phyloP scores from a whole-genome alignment of 2,797 vertebrate genomes.

The Cuniculus paca region DNA sequence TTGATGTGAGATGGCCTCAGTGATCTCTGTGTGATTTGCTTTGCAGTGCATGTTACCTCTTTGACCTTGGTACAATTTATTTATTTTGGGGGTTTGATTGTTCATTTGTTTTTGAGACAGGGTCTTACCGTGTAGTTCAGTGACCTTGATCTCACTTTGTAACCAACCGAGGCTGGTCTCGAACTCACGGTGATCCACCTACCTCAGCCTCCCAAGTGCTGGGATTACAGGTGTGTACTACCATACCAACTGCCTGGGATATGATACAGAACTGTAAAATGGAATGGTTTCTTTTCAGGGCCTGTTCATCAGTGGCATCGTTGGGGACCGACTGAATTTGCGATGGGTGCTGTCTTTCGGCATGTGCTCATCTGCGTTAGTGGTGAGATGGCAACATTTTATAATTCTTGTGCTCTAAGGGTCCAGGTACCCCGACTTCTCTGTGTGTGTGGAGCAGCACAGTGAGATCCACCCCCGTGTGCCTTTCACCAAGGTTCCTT shows the following conservation, averaged over 20 bases:
- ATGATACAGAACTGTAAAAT: not conserved
- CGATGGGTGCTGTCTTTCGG: conserved; percentile 96
- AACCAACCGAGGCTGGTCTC: not conserved
- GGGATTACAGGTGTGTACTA: not conserved
- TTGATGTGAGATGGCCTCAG: not conserved
- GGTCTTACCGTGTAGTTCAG: not conserved
- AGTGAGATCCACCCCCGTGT: not conserved
- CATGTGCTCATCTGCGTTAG: conserved; percentile 96
- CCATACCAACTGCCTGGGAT: not conserved
- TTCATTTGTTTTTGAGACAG: not conserved
- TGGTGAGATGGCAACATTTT: conserved; percentile 90
- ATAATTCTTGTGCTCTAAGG: not conserved
- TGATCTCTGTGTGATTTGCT: not conserved
- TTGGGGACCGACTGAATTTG: conserved; percentile 96
- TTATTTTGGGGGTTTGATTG: not conserved
- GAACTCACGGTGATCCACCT: not conserved
- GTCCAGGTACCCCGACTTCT: not conserved
- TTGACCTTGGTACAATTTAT: not conserved
- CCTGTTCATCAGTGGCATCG: conserved; percentile 95
- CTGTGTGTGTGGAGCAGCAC: not conserved
- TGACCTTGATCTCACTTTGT: not conserved
- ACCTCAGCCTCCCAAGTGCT: not conserved
- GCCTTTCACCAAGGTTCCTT: not conserved
- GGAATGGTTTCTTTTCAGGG: conserved; percentile 90
- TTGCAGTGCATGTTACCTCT: not conserved